Conservation (phyloP, 64 coral and sea anemone species). For the Dendrophyllia cribrosa region DNA sequence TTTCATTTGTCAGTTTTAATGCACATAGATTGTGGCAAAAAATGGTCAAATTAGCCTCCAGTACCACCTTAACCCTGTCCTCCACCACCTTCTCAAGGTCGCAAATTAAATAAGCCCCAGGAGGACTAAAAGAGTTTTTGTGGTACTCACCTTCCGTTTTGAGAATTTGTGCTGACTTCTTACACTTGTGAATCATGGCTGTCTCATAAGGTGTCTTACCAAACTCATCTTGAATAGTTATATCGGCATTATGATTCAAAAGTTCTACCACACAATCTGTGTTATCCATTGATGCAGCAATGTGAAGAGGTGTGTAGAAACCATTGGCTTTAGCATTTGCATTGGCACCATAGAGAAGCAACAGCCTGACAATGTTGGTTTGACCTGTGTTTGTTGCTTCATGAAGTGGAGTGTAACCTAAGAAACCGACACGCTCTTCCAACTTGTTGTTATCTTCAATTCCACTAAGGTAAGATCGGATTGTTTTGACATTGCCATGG, state of each 20-base stretch:
- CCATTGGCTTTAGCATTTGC: slow-evolving; percentile 91
- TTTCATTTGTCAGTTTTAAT: too few relatives aligned
- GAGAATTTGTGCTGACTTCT: slow-evolving; percentile 67
- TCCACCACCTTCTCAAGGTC: too few relatives aligned
- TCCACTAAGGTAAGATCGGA: slow-evolving; percentile 60
- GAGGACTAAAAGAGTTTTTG: too few relatives aligned
- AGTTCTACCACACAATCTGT: slow-evolving; percentile 83
- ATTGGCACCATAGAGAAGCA: slow-evolving; percentile 89
- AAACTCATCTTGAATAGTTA: slow-evolving; percentile 89
- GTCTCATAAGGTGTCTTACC: slow-evolving; percentile 93
- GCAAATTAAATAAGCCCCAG: too few relatives aligned
- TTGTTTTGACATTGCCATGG: slow-evolving; percentile 55
- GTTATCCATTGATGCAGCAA: slow-evolving; percentile 91
- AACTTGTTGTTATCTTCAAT: slow-evolving; percentile 59
- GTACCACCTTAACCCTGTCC: too few relatives aligned
- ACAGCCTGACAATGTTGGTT: slow-evolving; percentile 68
- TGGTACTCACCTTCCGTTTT: slow-evolving; percentile 82
- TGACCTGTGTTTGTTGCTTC: slow-evolving; percentile 80
- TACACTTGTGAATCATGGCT: slow-evolving; percentile 75
- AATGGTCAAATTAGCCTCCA: too few relatives aligned
- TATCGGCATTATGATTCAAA: slow-evolving; percentile 82
- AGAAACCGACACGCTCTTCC: slow-evolving; percentile 91
- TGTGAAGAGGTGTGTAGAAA: slow-evolving; percentile 90
- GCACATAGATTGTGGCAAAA: too few relatives aligned
- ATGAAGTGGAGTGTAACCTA: slow-evolving; percentile 97